Base-by-base conservation (phyloP, 1,140 invertebrate species). In the Chironomus tepperi region DNA sequence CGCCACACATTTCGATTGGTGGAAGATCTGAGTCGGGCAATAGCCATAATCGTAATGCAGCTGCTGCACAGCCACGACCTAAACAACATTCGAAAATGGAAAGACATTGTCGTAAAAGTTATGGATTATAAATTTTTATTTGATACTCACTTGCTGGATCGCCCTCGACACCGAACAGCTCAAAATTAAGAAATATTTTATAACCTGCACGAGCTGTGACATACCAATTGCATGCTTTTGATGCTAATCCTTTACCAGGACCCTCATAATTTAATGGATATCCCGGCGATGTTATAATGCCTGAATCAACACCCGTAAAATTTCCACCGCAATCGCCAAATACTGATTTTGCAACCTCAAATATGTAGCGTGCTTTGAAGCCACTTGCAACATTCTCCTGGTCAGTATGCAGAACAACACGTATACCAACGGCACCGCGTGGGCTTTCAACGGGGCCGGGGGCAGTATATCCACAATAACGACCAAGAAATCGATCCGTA, bases 271-370 rank as follows among this genome's bases (percentile, higher is more conserved):
- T 90, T 10, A 88, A 86, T 43, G 95, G 95, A 85, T 90, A 96
- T 79, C 93, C 91, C 75, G 96, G 96, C 74, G 85, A 86, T n/a
- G 94, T 89, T 76, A 96, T 92, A 75, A 90, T 86, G 57, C 96
- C 96, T 77, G 90, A 93, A 79, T 93, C 88, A 76, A 89, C 84
- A 75, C 91, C 92, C 73, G 91, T 94, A 79, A 95, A 90, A 82
- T 97, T 96, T 78, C 90, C 89, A 77, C 95, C 95, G 82, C 95
- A 97, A 84, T 96, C 94, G 84, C 93, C 93, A 80, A 93, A 94
- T 79, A 94, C 91, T 9, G 92, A 90, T 81, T 94, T 93, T 67
- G 92, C 91, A 43, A 85, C 83, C 83, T 95, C 92, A 82, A 96
- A 97, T 76, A 91, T 89, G 80, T 97, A 98, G 77, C 90, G 85